phyloP scores from a whole-genome alignment of 2,888 invertebrate genomes.

The Drosophila setosimentum region DNA sequence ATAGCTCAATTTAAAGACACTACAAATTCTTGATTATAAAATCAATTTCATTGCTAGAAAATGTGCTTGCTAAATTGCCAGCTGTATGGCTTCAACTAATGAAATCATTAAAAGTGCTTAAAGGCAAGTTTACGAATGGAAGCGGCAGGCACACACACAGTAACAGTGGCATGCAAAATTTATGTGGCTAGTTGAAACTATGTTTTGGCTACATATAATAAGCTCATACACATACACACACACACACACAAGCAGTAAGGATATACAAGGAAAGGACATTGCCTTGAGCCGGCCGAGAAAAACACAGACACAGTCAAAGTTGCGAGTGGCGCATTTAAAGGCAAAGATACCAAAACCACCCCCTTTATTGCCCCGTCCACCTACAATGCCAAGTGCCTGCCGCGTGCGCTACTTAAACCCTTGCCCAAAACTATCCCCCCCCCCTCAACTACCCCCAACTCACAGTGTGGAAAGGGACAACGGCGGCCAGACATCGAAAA shows the following conservation, averaged over 20 bases:
- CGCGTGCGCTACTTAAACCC: constrained; percentile 67
- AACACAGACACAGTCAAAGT: constrained; percentile 55
- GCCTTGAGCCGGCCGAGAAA: constrained; percentile 69
- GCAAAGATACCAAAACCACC: constrained; percentile 56
- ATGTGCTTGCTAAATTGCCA: constrained; percentile 58
- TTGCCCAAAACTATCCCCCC: constrained; percentile 60
- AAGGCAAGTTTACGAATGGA: constrained; percentile 54
- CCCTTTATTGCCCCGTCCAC: constrained; percentile 13
- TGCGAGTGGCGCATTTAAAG: constrained; percentile 49
- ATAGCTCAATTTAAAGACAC: constrained; percentile 3
- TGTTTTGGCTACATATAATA: constrained; percentile 67
- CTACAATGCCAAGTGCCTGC: constrained; percentile 20
- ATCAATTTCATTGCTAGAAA: constrained; percentile 51
- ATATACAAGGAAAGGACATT: constrained; percentile 69
- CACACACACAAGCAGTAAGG: constrained; percentile 24
- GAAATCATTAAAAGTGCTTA: constrained; percentile 77
- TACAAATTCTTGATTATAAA: constrained; percentile 36
- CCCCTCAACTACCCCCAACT: not conserved
- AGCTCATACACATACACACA: constrained; percentile 36
- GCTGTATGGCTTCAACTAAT: constrained; percentile 57
- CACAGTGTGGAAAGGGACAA: constrained; percentile 12
- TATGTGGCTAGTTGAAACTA: constrained; percentile 75
- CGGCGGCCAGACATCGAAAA: constrained; percentile 68
- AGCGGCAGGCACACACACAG: constrained; percentile 18
- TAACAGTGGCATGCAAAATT: constrained; percentile 63